These are phyloP conservation scores for Patiria miniata DNA, from an alignment of 35 echinoderm and acorn worm genomes.

Conservation along the genomic window DNA sequence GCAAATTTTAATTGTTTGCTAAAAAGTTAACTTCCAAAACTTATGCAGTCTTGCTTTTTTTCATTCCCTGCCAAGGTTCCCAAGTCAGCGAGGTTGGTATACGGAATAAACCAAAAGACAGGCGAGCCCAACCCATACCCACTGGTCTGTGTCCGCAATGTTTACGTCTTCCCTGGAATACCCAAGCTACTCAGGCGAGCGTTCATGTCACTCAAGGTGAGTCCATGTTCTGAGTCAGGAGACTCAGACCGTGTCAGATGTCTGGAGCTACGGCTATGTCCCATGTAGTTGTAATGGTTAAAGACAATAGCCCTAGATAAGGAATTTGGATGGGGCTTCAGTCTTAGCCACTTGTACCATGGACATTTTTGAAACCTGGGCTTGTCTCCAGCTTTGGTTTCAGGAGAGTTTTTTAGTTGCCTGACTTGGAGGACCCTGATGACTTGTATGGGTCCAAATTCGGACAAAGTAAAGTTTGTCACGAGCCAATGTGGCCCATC, in stretches of 20 bases:
- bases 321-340: not conserved
- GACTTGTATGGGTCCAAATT: too few relatives aligned
- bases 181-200: slow-evolving; percentile 75
- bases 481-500: too few relatives aligned
- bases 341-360: too few relatives aligned
- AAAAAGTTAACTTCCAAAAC: not conserved
- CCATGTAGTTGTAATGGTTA: not conserved
- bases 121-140: slow-evolving; percentile 74
- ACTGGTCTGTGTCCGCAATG: slow-evolving; percentile 74
- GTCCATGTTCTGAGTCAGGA: too few relatives aligned
- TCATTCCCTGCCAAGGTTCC: slow-evolving; percentile 63
- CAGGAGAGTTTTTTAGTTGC: too few relatives aligned
- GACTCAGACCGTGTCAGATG: too few relatives aligned
- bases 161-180: slow-evolving; percentile 91
- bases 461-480: too few relatives aligned
- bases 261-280: too few relatives aligned
- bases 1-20: too few relatives aligned
- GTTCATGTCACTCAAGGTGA: slow-evolving; percentile 88
- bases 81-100: slow-evolving; percentile 68
- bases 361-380: too few relatives aligned
- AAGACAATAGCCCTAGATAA: not conserved
- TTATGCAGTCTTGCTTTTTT: not conserved
- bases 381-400: too few relatives aligned
- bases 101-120: slow-evolving; percentile 65
- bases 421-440: too few relatives aligned